A percentile compares a stretch with the other conserved stretches of the same genome.
Conservation (phyloP, 1,140 invertebrate species). For the Cotesia vestalis region DNA sequence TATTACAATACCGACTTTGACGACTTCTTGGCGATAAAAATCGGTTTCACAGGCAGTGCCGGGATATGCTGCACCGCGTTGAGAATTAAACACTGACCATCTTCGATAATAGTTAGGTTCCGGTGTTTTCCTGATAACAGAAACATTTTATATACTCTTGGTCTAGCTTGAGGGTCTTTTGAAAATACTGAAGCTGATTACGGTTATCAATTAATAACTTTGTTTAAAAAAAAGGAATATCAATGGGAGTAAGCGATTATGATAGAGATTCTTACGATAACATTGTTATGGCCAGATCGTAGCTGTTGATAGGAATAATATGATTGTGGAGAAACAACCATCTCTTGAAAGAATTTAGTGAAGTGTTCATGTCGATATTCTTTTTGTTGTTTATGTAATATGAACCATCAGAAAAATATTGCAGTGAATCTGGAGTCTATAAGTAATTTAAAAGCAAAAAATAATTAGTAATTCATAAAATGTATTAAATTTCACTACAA, state of each 20-base stretch:
- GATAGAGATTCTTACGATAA: neutral
- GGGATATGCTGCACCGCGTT: neutral
- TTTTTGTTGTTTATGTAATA: neutral
- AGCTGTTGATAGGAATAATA: neutral
- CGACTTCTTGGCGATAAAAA: neutral
- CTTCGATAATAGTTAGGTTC: too few relatives aligned
- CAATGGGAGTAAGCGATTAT: too few relatives aligned
- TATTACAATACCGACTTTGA: neutral
- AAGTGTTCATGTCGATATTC: neutral
- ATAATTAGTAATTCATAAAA: too few relatives aligned
- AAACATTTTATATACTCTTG: too few relatives aligned
- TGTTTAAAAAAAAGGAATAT: too few relatives aligned
- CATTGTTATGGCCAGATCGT: slow-evolving; percentile 11
- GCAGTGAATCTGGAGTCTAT: too few relatives aligned
- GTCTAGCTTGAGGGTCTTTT: too few relatives aligned
- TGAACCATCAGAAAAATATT: neutral
- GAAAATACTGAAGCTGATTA: too few relatives aligned
- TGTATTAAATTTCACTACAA: too few relatives aligned
- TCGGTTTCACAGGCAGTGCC: neutral
- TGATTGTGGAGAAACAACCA: neutral
- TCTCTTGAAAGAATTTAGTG: neutral
- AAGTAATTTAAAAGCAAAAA: too few relatives aligned
- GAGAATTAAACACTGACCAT: neutral
- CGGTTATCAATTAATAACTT: too few relatives aligned
- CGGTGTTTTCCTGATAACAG: too few relatives aligned